Base-by-base conservation (phyloP, 2,888 invertebrate genomes). In the Vannuccia rotundouncinata region DNA sequence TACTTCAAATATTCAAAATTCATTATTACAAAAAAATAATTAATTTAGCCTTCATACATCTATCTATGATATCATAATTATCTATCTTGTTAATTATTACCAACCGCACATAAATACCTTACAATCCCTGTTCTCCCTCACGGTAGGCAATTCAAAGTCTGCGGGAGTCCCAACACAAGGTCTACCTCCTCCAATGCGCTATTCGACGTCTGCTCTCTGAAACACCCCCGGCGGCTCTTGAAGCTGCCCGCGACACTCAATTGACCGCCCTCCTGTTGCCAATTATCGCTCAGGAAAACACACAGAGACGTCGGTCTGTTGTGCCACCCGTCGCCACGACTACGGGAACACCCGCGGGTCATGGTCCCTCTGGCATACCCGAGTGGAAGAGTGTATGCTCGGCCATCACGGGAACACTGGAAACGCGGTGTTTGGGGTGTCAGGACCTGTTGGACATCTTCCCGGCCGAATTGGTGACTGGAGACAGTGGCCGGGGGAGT, bases 381-480 rank as follows among this genome's bases (percentile, higher is more conserved):
- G 66, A 66, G 66, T 66, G 66, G 66, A 17, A 27, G 2, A 66
- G 22, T 5, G 66, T 66, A 2, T 66, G 66, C 25, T 45, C 74
- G 22, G 59, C n/a, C 29, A 80, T 82, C 74, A 81, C 79, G 2
- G 79, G 73, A 45, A 45, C 45, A n/a, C 59, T 79, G 59, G 29
- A 60, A 30, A 59, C 31, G 25, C 30, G 74, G 45, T 78, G 74
- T 60, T 77, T 75, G 27, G 82, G 74, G 29, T 74, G 81, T 80
- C 29, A 79, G 80, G 80, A 82, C 82, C 66, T 81, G 59, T 31
- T 27, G 13, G 79, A 82, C 31, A 31, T 22, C 1, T 80, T 80
- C 59, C 80, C 80, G 10, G 78, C 78, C 74, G 29, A 78, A 10
- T 27, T 78, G 28, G 78, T 78, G 25, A 27, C 27, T 73, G 78